phyloP scores from a whole-genome alignment of 92 coral and sea anemone genomes.

The Heteractis magnifica region DNA sequence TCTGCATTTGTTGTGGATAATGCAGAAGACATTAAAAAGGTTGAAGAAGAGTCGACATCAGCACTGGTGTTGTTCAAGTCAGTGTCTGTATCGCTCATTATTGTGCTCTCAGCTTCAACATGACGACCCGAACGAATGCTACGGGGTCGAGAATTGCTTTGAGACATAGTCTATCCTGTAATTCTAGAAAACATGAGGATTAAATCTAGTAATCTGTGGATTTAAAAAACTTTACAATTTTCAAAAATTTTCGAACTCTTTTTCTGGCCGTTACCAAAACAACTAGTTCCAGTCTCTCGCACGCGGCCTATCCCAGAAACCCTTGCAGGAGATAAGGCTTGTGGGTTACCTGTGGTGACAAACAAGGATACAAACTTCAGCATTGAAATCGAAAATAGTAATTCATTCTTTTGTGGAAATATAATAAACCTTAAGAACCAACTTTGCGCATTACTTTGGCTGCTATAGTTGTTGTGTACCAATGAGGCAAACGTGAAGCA shows the following conservation, averaged over 20 bases:
- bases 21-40: slow-evolving; percentile 81
- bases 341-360: slow-evolving; percentile 3
- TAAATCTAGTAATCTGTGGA: neutral
- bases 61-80: slow-evolving; percentile 59
- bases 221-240: neutral
- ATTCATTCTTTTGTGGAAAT: too few relatives aligned
- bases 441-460: too few relatives aligned
- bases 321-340: neutral
- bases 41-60: slow-evolving; percentile 73
- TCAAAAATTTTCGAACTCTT: slow-evolving; percentile 42
- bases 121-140: slow-evolving; percentile 39
- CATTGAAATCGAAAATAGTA: too few relatives aligned
- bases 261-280: slow-evolving; percentile 8
- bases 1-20: slow-evolving; percentile 85
- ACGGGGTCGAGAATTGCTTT: slow-evolving; percentile 42
- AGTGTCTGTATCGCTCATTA: slow-evolving; percentile 64
- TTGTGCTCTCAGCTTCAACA: slow-evolving; percentile 52
- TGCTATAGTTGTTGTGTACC: too few relatives aligned
- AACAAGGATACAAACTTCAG: neutral
- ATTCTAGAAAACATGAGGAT: neutral
- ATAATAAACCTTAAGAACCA: too few relatives aligned
- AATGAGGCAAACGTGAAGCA: too few relatives aligned
- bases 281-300: slow-evolving; percentile 29
- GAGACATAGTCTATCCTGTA: slow-evolving; percentile 42
- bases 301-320: slow-evolving; percentile 1